Conservation (phyloP, 2,797 vertebrate genomes). For the Channallabes apus region DNA sequence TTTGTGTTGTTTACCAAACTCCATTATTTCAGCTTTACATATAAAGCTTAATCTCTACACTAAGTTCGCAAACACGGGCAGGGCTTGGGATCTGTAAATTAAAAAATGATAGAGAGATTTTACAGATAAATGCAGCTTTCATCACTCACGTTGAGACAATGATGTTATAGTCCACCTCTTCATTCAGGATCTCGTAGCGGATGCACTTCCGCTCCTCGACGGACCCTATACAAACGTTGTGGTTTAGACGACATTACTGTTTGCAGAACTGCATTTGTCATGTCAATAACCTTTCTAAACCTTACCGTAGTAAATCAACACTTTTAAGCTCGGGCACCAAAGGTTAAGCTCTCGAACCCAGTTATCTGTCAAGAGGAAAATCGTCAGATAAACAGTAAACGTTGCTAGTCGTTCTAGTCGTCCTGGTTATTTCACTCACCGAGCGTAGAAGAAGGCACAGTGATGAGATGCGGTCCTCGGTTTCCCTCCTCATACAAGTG, state of each 20-base stretch:
- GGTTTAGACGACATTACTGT: constrained; percentile 2
- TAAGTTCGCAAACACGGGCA: not conserved
- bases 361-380: constrained; percentile 74
- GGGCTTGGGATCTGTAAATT: not conserved
- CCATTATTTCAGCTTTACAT: not conserved
- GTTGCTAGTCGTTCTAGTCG: not conserved
- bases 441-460: constrained; percentile 85
- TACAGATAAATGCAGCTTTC: not conserved
- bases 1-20: too few species aligned
- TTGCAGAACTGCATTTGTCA: not conserved
- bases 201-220: constrained; percentile 80
- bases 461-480: constrained; percentile 81
- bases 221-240: constrained; percentile 68
- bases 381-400: not conserved
- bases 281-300: not conserved
- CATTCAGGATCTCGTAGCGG: constrained; percentile 77
- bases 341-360: constrained; percentile 84
- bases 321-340: constrained; percentile 82
- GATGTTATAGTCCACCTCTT: constrained; percentile 79
- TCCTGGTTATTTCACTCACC: constrained; percentile 65
- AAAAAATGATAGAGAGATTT: too few species aligned
- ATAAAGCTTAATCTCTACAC: not conserved
- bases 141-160: constrained; percentile 83
- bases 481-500: constrained; percentile 78
- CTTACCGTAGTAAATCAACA: constrained; percentile 85